These are phyloP conservation scores for Turdus rufiventris DNA, from an alignment of 2,113 vertebrate genomes.

Conservation along the genomic window DNA sequence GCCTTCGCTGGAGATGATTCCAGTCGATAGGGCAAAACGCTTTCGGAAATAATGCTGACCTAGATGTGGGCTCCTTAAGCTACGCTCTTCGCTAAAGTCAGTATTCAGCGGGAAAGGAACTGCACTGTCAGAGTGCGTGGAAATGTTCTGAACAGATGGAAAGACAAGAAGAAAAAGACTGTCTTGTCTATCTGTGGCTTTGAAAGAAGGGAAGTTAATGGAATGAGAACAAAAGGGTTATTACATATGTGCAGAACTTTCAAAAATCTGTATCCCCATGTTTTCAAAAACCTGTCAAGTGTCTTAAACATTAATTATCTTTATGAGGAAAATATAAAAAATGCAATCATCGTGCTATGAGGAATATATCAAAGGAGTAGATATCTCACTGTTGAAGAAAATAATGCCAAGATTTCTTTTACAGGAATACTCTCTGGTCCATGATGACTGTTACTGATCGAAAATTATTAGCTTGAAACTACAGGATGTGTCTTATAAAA, in stretches of 20 bases:
- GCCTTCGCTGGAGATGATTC: constrained; percentile 29
- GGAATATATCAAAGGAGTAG: background rate
- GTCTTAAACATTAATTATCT: background rate
- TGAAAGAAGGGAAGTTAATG: background rate
- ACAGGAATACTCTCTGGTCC: background rate
- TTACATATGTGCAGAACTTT: background rate
- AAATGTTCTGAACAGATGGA: constrained; percentile 4
- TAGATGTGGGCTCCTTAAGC: constrained; percentile 36
- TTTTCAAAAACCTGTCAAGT: constrained; percentile 24
- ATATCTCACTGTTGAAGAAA: background rate
- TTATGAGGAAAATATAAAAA: constrained; percentile 5
- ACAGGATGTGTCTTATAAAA: constrained; percentile 57
- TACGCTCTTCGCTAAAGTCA: constrained; percentile 22
- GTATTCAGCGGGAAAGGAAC: constrained; percentile 32
- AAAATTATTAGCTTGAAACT: constrained; percentile 67
- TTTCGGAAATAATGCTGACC: constrained; percentile 54
- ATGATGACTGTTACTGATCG: constrained; percentile 24
- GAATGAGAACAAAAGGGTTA: background rate
- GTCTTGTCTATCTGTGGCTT: background rate
- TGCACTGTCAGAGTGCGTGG: background rate
- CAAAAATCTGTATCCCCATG: background rate
- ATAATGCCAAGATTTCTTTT: constrained; percentile 33
- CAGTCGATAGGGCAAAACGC: constrained; percentile 21
- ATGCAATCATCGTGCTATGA: background rate
- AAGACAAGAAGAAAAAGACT: background rate